Percentiles rank a stretch among this genome's conserved stretches.
Conservation (phyloP, 2,113 vertebrate genomes). For the Daphoenositta chrysoptera region DNA sequence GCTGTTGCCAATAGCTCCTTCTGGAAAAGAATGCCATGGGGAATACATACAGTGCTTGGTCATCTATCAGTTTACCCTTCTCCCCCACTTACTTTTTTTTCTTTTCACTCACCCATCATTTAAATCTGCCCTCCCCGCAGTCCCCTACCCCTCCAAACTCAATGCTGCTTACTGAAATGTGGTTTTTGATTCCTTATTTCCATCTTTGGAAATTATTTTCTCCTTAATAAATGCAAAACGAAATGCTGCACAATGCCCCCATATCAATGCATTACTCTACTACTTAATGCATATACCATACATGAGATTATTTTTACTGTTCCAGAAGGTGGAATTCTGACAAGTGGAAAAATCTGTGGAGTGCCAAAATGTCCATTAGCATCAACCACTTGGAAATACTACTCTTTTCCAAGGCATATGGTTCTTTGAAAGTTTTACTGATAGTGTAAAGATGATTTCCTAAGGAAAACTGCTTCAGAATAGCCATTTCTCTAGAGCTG, state of each 20-base stretch:
- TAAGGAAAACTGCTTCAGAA: not conserved
- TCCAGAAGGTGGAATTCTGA: not conserved
- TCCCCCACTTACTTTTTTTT: not conserved
- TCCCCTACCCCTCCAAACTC: not conserved
- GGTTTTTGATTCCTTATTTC: not conserved
- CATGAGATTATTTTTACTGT: not conserved
- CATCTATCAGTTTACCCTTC: not conserved
- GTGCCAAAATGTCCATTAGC: not conserved
- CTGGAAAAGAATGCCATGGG: not conserved
- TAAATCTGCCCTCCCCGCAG: not conserved
- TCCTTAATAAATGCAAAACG: rapidly evolving
- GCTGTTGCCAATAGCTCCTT: not conserved
- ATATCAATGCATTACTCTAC: not conserved
- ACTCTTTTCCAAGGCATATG: not conserved
- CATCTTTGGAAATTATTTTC: not conserved
- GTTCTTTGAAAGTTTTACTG: not conserved
- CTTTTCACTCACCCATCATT: not conserved
- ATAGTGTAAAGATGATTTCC: not conserved
- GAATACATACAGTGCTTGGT: not conserved
- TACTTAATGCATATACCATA: not conserved
- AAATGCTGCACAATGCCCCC: not conserved
- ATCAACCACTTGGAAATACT: not conserved
- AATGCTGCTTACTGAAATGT: not conserved
- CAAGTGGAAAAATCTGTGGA: not conserved
- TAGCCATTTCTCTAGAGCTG: not conserved